Evolutionary conservation across 2,113 vertebrate species (phyloP).

Genomic region (Rhodinocichla rosea): DNA sequence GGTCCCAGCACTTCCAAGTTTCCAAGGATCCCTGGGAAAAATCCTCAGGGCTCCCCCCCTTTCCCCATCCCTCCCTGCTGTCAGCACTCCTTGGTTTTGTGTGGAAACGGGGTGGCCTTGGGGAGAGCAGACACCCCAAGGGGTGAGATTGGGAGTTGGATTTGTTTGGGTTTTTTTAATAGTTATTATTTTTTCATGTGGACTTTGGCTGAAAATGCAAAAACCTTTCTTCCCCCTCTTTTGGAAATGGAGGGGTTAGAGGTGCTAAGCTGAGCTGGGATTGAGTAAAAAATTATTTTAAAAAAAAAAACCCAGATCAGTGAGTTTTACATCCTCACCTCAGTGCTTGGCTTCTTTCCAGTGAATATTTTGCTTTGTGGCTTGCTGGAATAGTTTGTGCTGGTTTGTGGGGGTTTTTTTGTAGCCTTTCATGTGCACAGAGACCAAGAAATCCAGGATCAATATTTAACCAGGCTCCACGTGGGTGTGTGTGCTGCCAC

Average conservation of each 20-base stretch:
- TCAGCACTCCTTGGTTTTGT: accelerated
- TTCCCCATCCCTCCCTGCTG: neutral
- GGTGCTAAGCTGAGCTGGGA: neutral
- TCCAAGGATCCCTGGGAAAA: neutral
- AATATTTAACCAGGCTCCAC: neutral
- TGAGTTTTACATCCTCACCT: neutral
- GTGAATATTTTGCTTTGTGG: neutral
- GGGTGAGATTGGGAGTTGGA: neutral
- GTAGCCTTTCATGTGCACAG: neutral
- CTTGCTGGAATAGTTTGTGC: neutral
- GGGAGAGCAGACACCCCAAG: neutral
- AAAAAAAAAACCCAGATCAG: neutral
- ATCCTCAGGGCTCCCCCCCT: accelerated
- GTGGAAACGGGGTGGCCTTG: neutral
- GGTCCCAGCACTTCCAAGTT: neutral
- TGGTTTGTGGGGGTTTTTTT: neutral
- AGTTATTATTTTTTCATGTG: neutral
- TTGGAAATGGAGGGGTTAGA: neutral
- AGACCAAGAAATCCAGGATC: neutral
- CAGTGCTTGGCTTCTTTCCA: neutral
- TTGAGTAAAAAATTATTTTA: neutral
- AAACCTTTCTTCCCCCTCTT: accelerated
- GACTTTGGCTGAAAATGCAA: neutral
- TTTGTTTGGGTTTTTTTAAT: accelerated
- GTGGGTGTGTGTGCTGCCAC: accelerated